Conservation (phyloP, 2,797 vertebrate species). For the Tangara arthus region DNA sequence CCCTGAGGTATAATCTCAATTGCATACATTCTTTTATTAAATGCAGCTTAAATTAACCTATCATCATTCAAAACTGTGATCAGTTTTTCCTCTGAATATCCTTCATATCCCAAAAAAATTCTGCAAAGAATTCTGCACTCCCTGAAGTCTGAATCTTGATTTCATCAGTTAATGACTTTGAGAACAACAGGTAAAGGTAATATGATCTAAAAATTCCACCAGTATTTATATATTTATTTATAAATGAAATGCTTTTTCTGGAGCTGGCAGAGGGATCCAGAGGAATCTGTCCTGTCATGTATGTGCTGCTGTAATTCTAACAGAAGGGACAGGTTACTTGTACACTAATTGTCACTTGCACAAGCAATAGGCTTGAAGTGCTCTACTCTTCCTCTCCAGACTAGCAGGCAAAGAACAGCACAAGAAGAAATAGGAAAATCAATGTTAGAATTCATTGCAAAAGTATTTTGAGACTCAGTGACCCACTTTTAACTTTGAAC, state of each 20-base stretch:
- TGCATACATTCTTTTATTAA: background rate
- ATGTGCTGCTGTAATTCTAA: background rate
- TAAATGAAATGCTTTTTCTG: background rate
- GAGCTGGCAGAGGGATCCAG: background rate
- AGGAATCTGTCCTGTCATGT: background rate
- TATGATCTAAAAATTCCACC: background rate
- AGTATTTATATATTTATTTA: background rate
- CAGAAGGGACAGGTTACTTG: background rate
- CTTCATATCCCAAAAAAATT: background rate
- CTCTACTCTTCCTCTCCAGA: background rate
- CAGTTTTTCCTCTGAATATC: background rate
- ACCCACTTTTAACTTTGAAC: conserved; percentile 37
- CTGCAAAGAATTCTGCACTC: background rate
- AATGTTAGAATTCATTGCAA: background rate
- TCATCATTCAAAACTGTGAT: background rate
- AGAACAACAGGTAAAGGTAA: background rate
- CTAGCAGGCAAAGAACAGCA: background rate
- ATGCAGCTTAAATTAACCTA: background rate
- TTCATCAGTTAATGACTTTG: background rate
- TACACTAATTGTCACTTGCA: background rate
- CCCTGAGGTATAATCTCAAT: background rate
- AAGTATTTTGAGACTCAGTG: background rate
- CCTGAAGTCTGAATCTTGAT: background rate
- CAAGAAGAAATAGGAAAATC: background rate
- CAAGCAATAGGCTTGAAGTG: background rate